Conservation (phyloP, 2,888 invertebrate species). For the Diloba caeruleocephala region DNA sequence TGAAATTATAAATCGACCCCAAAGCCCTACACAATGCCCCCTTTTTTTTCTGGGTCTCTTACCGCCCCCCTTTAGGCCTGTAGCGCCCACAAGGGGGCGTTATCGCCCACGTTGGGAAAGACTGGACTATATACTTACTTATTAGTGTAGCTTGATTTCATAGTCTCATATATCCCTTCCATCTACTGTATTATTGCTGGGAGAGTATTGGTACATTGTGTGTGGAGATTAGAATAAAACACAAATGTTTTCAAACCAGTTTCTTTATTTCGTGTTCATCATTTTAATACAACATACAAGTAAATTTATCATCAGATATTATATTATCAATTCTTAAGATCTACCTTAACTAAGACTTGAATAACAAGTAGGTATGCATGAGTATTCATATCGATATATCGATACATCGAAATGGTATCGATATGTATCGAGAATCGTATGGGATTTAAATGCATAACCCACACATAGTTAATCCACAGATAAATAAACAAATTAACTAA, state of each 20-base stretch:
- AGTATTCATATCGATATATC: slow-evolving; percentile 61
- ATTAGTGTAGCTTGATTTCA: no score
- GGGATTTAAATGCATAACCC: slow-evolving; percentile 53
- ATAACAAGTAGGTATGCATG: slow-evolving; percentile 83
- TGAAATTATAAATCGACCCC: no score
- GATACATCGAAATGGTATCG: slow-evolving; percentile 57
- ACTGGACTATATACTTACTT: no score
- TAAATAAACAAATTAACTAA: slow-evolving; percentile 60
- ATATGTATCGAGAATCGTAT: slow-evolving; percentile 52
- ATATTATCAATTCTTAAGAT: slow-evolving; percentile 86
- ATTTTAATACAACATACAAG: slow-evolving; percentile 90
- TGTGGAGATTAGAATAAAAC: slow-evolving; percentile 72
- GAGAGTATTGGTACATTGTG: no score
- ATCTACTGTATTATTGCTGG: no score
- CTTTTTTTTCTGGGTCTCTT: no score
- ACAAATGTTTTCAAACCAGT: slow-evolving; percentile 84
- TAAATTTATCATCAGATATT: slow-evolving; percentile 89
- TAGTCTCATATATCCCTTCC: no score
- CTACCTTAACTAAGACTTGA: slow-evolving; percentile 87
- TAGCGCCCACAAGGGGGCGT: no score
- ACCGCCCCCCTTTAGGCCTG: no score
- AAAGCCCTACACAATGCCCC: no score
- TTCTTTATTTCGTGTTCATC: slow-evolving; percentile 89
- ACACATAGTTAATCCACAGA: slow-evolving; percentile 53
- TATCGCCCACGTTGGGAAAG: no score